Conservation (phyloP, 2,113 vertebrate genomes). For the Megaceryle torquata region DNA sequence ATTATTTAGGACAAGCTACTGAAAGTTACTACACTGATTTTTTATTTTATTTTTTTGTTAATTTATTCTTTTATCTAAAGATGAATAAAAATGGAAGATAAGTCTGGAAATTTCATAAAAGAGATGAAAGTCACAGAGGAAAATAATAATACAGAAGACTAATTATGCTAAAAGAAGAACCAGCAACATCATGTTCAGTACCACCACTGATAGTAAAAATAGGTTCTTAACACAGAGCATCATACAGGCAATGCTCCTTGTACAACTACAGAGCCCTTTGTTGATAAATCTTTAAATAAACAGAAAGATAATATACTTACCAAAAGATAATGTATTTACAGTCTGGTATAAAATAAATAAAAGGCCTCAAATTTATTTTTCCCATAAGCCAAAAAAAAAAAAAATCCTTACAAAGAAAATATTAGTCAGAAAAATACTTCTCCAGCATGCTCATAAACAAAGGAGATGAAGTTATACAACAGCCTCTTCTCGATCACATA, state of each 20-base stretch:
- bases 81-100: not conserved
- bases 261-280: not conserved
- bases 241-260: accelerated
- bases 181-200: not conserved
- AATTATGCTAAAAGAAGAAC: not conserved
- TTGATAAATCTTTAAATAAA: not conserved
- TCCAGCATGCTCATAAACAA: not conserved
- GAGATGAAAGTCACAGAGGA: not conserved
- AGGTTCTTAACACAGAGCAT: not conserved
- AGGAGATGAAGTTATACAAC: not conserved
- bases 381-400: not conserved
- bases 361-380: not conserved
- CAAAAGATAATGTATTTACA: not conserved
- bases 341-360: not conserved
- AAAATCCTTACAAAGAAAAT: not conserved
- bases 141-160: not conserved
- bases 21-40: not conserved
- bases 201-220: not conserved
- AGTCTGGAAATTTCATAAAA: not conserved
- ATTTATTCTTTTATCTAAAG: not conserved
- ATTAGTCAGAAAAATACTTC: not conserved
- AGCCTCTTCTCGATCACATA: not conserved
- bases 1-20: not conserved
- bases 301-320: not conserved
- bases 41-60: not conserved